Conservation (phyloP, 2,797 vertebrate species). For the Alosa sapidissima region DNA sequence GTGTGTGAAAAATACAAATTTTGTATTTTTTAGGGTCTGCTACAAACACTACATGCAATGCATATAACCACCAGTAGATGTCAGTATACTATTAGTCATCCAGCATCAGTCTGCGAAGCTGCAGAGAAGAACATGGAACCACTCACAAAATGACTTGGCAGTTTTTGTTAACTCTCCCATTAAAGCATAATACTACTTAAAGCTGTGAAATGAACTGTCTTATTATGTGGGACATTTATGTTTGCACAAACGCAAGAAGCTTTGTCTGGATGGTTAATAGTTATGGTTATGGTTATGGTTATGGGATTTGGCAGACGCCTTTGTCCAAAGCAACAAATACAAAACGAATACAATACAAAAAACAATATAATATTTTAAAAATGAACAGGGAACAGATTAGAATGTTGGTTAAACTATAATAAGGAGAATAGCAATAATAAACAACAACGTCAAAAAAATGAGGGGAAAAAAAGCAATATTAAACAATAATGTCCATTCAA, state of each 20-base stretch:
- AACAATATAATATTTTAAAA: too few species aligned
- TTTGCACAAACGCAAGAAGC: background rate
- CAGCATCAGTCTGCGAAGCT: background rate
- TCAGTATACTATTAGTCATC: background rate
- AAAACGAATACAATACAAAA: too few species aligned
- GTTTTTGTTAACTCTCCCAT: background rate
- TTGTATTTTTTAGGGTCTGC: background rate
- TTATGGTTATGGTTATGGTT: too few species aligned
- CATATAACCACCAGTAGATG: background rate
- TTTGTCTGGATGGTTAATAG: background rate
- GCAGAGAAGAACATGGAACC: background rate
- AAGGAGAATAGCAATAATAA: too few species aligned
- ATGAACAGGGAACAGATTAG: too few species aligned
- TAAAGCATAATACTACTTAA: too few species aligned
- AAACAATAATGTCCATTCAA: too few species aligned
- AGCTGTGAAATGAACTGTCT: background rate
- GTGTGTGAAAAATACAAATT: background rate
- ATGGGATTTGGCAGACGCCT: too few species aligned
- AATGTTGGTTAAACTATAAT: too few species aligned
- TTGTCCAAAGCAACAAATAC: too few species aligned
- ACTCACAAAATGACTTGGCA: background rate
- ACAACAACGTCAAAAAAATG: too few species aligned
- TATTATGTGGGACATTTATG: background rate
- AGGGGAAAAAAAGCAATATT: too few species aligned
- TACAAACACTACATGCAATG: background rate